A percentile compares a stretch with the other conserved stretches of the same genome.
Conservation (phyloP, 2,888 invertebrate genomes). For the Periphyllus acericola region DNA sequence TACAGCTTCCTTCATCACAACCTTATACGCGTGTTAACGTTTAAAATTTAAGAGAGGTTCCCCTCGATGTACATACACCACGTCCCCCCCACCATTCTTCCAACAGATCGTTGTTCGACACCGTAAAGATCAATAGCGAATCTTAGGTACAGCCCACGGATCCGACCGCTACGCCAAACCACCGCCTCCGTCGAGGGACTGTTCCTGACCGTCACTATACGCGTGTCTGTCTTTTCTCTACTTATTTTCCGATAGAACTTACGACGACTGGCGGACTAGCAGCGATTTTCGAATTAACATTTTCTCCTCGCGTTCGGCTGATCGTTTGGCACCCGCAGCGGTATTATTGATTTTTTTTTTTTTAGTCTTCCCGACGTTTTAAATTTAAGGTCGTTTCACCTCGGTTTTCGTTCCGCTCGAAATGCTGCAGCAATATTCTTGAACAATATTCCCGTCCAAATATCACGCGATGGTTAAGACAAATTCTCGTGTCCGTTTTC, state of each 20-base stretch:
- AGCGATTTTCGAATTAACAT: background rate
- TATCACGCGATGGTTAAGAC: conserved; percentile 4
- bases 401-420: background rate
- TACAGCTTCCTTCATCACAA: too few relatives aligned
- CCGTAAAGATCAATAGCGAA: background rate
- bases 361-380: background rate
- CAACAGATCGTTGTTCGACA: background rate
- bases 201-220: background rate
- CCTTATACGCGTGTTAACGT: too few relatives aligned
- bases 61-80: too few relatives aligned
- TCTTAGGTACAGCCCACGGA: background rate
- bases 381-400: background rate
- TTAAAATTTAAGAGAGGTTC: too few relatives aligned
- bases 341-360: background rate
- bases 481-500: conserved; percentile 19
- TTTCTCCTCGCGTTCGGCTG: background rate
- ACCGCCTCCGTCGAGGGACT: background rate
- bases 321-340: background rate
- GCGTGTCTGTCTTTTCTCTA: background rate
- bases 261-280: background rate
- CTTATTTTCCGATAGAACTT: background rate
- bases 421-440: background rate
- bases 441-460: background rate
- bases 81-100: too few relatives aligned
- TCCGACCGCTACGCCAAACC: background rate